Evolutionary conservation across 2,113 vertebrate genomes (phyloP), one percentile per base, ranked within the genome.

Genomic region (Lynx canadensis): DNA sequence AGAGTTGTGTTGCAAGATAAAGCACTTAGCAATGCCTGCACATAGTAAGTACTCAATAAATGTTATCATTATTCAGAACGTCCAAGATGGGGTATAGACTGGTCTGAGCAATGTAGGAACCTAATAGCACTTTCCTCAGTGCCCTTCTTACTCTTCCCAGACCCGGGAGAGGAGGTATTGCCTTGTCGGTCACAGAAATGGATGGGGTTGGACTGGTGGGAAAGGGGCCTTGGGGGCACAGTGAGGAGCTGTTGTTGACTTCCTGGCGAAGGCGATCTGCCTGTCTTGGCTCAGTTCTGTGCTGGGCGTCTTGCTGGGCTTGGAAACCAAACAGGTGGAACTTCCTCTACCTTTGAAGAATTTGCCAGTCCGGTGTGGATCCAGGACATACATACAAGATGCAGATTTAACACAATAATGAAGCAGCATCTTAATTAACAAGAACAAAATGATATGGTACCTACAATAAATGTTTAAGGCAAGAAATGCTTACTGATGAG

Each of bases 271-370:
- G 38, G 90, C 27, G 45, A 36, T 21, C 52, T 48, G 74, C 45
- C 63, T 55, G 3, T 73, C 27, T 94, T 7, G 18, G 78, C 50
- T 96, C 36, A 31, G 5, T 80, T 90, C 50, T 73, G 18, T 29
- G 10, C 31, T 7, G 33, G 4, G 36, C 12, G 55, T 3, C 45
- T 85, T 68, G 23, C 27, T 66, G 60, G 63, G 16, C 45, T 90
- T 83, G 48, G 36, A 95, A 92, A 93, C 14, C 31, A 45, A 89
- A 81, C 15, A 84, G 18, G 5, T 38, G 50, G 38, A 63, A 80
- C 14, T 82, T 88, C 41, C 11, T 88, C 65, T 82, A 33, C 85
- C 65, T 92, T 95, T 69, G 69, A 95, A 91, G 96, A 38, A 52
- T 71, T 80, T 55, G 60, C 84, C n/a, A 89, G 41, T 23, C 45